These are phyloP conservation scores for Morpho deidamia DNA, from an alignment of 2,888 invertebrate genomes.

Conservation along the genomic window DNA sequence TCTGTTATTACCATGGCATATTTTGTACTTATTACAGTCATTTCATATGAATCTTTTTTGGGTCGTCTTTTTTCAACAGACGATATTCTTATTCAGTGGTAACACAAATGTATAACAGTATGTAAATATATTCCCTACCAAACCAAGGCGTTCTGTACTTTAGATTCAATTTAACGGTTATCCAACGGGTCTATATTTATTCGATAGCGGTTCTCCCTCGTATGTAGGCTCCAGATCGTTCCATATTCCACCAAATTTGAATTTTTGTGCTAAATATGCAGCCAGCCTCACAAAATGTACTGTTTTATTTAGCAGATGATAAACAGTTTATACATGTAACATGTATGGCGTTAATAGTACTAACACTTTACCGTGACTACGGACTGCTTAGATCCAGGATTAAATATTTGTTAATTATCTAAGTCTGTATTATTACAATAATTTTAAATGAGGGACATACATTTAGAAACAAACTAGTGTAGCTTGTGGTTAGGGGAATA, in stretches of 20 bases:
- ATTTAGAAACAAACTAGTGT: no score
- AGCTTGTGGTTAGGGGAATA: no score
- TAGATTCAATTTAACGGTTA: conserved; percentile 17
- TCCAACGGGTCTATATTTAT: conserved; percentile 22
- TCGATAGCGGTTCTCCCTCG: conserved; percentile 38
- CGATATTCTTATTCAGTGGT: not conserved
- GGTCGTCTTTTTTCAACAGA: no score
- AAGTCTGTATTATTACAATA: no score
- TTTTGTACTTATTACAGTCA: no score
- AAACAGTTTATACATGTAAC: conserved; percentile 26
- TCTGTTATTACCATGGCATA: no score
- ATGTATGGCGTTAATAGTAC: not conserved
- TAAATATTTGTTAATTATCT: no score
- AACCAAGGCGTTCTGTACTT: not conserved
- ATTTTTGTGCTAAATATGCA: conserved; percentile 62
- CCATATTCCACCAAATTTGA: conserved; percentile 56
- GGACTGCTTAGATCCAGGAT: no score
- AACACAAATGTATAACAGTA: not conserved
- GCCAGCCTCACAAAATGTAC: conserved; percentile 29
- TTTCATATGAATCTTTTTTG: no score
- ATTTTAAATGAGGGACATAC: no score
- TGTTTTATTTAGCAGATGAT: conserved; percentile 49
- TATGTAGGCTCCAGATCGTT: conserved; percentile 31
- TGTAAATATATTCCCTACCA: not conserved
- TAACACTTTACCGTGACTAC: not conserved